Evolutionary conservation across 1,140 invertebrate species (phyloP), one percentile per base, ranked within the genome.

Genomic region (Sinella curviseta): DNA sequence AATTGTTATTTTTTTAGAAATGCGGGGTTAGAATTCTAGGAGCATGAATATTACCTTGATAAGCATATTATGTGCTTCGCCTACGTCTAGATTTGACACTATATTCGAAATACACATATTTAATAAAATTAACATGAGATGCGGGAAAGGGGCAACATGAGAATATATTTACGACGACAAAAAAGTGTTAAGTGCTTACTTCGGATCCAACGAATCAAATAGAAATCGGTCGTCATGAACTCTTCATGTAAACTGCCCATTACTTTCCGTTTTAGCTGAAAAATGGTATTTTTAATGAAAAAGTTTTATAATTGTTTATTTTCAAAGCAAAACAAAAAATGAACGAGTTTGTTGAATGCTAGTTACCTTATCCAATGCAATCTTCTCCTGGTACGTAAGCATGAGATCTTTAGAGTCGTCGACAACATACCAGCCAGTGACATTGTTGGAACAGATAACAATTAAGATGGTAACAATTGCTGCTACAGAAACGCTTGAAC

Each of bases 131-230:
- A n/a, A n/a, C n/a, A 48, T 12, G 8, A 20, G 20, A 20, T 48
- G 20, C 39, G 20, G 8, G 20, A 48, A 48, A 48, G 20, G 8
- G 8, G 39, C 8, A 48, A 48, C 8, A 48, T 48, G 39, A 48
- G 39, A 20, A n/a, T n/a, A 8, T 12, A 48, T 48, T 48, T 65
- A 14, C 26, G 4, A 26, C 8, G 16, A 12, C 4, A 65, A 65
- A 65, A 26, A 65, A 12, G 8, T 48, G 8, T 48, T 48, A 12
- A 48, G 8, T 12, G 8, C 39, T 65, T 65, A 65, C 57, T 65
- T 65, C 57, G 57, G 4, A 65, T 65, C 57, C 57, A 65, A 4
- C 57, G 57, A n/a, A 65, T 65, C 57, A 65, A 65, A n/a, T 65
- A 65, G 24, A 65, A 65, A 65, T 65, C 57, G 8, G 57, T 17